These are phyloP conservation scores for Heliocidaris erythrogramma DNA, from an alignment of 35 echinoderm and acorn worm genomes.

Conservation along the genomic window DNA sequence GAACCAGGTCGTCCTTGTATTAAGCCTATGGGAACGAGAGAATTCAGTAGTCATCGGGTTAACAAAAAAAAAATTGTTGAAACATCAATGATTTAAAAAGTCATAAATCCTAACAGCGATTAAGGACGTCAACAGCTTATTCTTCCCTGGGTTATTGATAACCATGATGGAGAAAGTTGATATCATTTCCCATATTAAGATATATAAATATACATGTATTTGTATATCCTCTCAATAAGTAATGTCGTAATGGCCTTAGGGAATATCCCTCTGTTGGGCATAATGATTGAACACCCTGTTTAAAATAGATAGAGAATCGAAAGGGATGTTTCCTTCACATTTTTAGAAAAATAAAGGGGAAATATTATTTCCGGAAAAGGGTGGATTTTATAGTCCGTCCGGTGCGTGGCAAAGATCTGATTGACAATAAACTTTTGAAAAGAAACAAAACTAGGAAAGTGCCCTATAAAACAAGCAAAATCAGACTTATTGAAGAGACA, in stretches of 20 bases:
- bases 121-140: background rate
- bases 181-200: background rate
- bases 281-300: background rate
- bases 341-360: background rate
- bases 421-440: too few relatives aligned
- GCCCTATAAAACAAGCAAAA: too few relatives aligned
- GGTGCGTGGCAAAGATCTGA: too few relatives aligned
- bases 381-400: background rate
- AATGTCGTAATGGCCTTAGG: background rate
- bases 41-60: too few relatives aligned
- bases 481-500: background rate
- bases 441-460: too few relatives aligned
- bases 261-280: background rate
- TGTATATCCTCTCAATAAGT: background rate
- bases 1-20: too few relatives aligned
- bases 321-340: background rate
- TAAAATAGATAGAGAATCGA: background rate
- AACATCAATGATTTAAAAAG: too few relatives aligned
- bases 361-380: background rate
- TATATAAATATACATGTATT: background rate
- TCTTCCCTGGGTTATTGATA: background rate
- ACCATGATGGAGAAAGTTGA: background rate
- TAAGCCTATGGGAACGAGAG: too few relatives aligned
- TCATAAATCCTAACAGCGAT: too few relatives aligned
- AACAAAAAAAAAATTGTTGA: too few relatives aligned